Evolutionary conservation across 2,888 invertebrate species (phyloP).

Genomic region (Didymodactylos carnosus): DNA sequence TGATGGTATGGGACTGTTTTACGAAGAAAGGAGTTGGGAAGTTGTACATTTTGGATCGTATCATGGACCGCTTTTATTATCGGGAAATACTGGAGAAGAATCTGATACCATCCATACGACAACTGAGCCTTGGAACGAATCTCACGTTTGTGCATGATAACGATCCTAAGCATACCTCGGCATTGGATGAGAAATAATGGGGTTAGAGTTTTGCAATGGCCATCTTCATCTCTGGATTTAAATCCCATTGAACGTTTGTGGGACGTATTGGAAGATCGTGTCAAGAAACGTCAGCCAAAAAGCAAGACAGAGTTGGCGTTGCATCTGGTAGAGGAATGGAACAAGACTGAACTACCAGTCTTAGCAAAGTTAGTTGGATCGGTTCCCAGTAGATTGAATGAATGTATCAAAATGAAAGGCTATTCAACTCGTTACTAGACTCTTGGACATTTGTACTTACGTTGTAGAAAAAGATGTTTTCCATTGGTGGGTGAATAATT

Average conservation of each 20-base stretch:
- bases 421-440: no score
- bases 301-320: neutral
- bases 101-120: neutral
- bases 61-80: slow-evolving; percentile 4
- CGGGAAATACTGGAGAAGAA: neutral
- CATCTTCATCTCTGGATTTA: neutral
- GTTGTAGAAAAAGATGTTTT: no score
- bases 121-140: neutral
- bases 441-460: no score
- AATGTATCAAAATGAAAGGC: no score
- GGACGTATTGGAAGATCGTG: neutral
- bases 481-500: no score
- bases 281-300: neutral
- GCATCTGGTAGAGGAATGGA: neutral
- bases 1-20: slow-evolving; percentile 10
- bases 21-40: slow-evolving; percentile 11
- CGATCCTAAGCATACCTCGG: neutral
- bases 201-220: neutral
- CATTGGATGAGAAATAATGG: neutral
- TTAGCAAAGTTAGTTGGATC: no score
- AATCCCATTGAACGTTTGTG: neutral
- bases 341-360: no score
- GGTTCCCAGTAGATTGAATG: no score
- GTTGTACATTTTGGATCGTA: slow-evolving; percentile 10
- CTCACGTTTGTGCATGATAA: neutral